Evolutionary conservation across 1,140 invertebrate genomes (phyloP), one percentile per base, ranked within the genome.

Genomic region (Eriosoma lanigerum): DNA sequence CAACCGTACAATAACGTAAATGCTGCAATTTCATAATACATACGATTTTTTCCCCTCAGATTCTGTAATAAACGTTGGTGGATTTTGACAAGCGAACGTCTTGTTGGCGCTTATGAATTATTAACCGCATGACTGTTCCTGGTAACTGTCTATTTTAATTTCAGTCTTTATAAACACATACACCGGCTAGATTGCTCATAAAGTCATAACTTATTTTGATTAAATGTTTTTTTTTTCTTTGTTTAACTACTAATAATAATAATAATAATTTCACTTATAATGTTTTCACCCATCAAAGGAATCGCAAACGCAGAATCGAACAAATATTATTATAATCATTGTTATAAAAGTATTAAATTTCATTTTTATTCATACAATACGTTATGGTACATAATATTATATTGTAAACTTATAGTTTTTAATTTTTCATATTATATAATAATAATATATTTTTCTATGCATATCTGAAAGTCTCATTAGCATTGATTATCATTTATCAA

Each of bases 141-240:
- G 50, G 62, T 32, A 54, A 75, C 72, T 56, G 72, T 75, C 72
- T 76, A 56, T 54, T 76, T 76, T 29, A 76, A 58, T 76, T 76
- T 76, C 52, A 76, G 54, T 38, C 32, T 38, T 38, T 8, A 76
- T 76, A 76, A 75, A 1, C 4, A 12, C 54, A 21, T 54, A 44
- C 52, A 46, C 54, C 21, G 32, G 44, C 73, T 76, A 44, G 29
- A 54, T 76, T 38, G 24, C 73, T 76, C 54, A 58, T 76, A 76
- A 76, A 44, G 32, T 76, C 32, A 44, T 76, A 76, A 76, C 10
- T 76, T 76, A 76, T 76, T 76, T 76, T 76, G 73, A 76, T 58
- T 76, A 76, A 76, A 58, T n/a, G 73, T 17, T 76, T 32, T 38
- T 17, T 76, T 32, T 38, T 73, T 17, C 32, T 56, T 56, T 76